Evolutionary conservation across 2,797 vertebrate genomes (phyloP), one percentile per base, ranked within the genome.

Genomic region (Clarias platycephalus): DNA sequence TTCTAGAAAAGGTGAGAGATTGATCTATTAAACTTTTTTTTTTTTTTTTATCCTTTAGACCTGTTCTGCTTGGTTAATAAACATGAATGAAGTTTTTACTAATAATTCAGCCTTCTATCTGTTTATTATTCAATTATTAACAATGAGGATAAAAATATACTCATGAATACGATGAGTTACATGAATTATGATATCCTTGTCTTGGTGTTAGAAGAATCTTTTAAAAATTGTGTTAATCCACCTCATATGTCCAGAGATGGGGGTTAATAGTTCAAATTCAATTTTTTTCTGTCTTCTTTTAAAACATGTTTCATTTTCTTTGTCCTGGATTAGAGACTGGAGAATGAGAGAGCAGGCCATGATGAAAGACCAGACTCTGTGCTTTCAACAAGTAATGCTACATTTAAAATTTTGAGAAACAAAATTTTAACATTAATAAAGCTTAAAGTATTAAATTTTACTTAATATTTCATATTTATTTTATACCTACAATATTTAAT

Each of bases 1-100:
- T 96, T 55, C 88, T 97, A 20, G 92, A 96, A 89, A 96, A 96
- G 95, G 97, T 97, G 88, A 88, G 89, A 44, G 37, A 62, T 22
- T 79, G n/a, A 80, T 79, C 26, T 49, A 72, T 4, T 49, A 7
- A 37, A 37, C 18, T 83, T 86, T 28, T 3, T 0, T 8, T 31
- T 20, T n/a, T n/a, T 58, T 58, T 0, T 8, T 31, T 20, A 26
- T 34, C 31, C 40, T 49, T 3, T n/a, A n/a, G 5, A 68, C 34
- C 31, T 22, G 67, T n/a, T 13, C 44, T 53, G 44, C 44, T 44
- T 13, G 2, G 24, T n/a, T 44, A n/a, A 71, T 44, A 7, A 72
- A 53, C 3, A 16, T 8, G 20, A 70, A 40, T 5, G 5, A 31
- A 15, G 28, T 16, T 15, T 28, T 16, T 10, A 20, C 4, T 22